Percentiles rank a stretch among this genome's conserved stretches.
Evolutionary conservation across 2,888 invertebrate genomes (phyloP).

Genomic region (Hololepta plana): DNA sequence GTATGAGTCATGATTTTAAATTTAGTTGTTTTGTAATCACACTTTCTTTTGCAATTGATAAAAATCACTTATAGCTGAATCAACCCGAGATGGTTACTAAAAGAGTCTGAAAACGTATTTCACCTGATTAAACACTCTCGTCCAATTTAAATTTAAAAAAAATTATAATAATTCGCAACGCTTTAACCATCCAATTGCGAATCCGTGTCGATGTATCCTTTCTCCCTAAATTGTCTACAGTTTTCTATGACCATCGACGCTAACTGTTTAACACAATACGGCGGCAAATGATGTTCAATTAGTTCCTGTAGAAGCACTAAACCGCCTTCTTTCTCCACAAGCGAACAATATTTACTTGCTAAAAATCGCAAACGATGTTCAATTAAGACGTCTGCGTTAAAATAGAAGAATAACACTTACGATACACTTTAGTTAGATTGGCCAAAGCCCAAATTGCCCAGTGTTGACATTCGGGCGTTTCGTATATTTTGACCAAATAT

Average conservation of each 20-base stretch:
- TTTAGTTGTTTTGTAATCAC: too few relatives aligned
- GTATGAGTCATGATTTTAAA: too few relatives aligned
- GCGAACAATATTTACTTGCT: conserved; percentile 84
- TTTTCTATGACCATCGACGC: conserved; percentile 49
- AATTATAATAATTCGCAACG: too few relatives aligned
- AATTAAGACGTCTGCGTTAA: conserved; percentile 3
- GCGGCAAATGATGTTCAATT: conserved; percentile 41
- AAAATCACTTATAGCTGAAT: too few relatives aligned
- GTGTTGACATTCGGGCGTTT: conserved; percentile 83
- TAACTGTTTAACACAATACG: conserved; percentile 46
- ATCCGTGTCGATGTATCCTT: conserved; percentile 6
- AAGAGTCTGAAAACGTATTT: too few relatives aligned
- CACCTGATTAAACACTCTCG: too few relatives aligned
- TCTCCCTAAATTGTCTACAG: conserved; percentile 27
- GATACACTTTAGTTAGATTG: conserved; percentile 84
- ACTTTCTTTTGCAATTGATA: too few relatives aligned
- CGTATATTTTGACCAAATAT: conserved; percentile 59
- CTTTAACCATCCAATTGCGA: conserved; percentile 9
- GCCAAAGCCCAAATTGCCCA: conserved; percentile 98
- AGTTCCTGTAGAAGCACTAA: conserved; percentile 50
- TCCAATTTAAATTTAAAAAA: too few relatives aligned
- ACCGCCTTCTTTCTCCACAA: conserved; percentile 78
- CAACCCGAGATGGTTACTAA: too few relatives aligned
- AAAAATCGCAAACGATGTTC: conserved; percentile 16
- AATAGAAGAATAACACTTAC: conserved; percentile 38